Conservation (phyloP, 2,888 invertebrate genomes). For the Dasypogon diadema region DNA sequence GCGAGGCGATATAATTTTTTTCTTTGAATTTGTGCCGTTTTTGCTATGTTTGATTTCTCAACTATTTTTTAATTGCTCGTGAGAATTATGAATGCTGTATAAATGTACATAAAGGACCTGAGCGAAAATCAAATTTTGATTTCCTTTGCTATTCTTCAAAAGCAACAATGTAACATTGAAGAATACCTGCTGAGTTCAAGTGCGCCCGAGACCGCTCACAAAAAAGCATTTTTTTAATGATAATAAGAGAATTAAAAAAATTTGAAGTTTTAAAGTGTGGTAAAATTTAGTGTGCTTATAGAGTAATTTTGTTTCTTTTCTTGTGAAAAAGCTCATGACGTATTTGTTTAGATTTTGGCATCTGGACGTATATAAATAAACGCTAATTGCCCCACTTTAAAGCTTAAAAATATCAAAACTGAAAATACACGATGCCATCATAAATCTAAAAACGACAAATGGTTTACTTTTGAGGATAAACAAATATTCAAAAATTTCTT, state of each 20-base stretch:
- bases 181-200: not conserved
- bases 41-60: slow-evolving; percentile 11
- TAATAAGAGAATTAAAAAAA: too few relatives aligned
- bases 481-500: not conserved
- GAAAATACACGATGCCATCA: not conserved
- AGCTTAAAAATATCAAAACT: not conserved
- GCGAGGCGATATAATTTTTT: slow-evolving; percentile 36
- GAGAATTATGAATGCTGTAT: not conserved
- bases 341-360: too few relatives aligned
- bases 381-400: not conserved
- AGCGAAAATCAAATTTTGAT: not conserved
- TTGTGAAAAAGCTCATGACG: too few relatives aligned
- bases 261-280: too few relatives aligned
- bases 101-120: not conserved
- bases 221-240: too few relatives aligned
- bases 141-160: not conserved
- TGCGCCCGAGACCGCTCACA: not conserved
- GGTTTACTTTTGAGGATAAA: slow-evolving; percentile 21
- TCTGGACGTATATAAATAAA: too few relatives aligned
- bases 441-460: slow-evolving; percentile 34
- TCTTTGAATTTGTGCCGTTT: slow-evolving; percentile 26
- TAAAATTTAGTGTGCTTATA: too few relatives aligned
- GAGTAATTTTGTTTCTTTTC: too few relatives aligned
- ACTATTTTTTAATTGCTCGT: not conserved
- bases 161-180: not conserved